Evolutionary conservation across 2,113 vertebrate genomes (phyloP), one percentile per base, ranked within the genome.

Genomic region (Rhinolophus sinicus): DNA sequence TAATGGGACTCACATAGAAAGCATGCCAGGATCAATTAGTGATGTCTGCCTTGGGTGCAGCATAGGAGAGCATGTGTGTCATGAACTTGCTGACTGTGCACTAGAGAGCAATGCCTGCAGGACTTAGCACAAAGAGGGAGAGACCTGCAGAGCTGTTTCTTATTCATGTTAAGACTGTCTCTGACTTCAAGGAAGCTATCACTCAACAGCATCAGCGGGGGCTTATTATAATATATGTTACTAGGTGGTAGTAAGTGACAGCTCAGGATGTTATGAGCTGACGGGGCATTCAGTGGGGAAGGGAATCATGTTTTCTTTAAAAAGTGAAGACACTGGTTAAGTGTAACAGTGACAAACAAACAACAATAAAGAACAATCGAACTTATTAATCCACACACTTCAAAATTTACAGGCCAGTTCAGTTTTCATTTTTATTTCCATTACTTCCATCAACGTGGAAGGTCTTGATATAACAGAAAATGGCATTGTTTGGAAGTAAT

Each of bases 341-440:
- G 21, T 52, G 19, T 81, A 62, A 75, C 19, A 19, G 30, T 75
- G 62, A 73, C 83, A 93, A 83, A 28, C 14, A 86, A 86, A 96
- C 70, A 62, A n/a, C 9, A 69, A 73, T 24, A 52, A 95, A 88
- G 12, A 65, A 13, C 15, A 35, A 67, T 35, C 21, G 24, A 64
- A 87, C 80, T 87, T 90, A 69, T 56, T 50, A 93, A 78, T 75
- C 60, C 21, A 69, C 47, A 64, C 92, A 50, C 33, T 38, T 95
- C 33, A 70, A 62, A 76, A 76, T 75, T 7, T 35, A 28, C 58
- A 84, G 52, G 33, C 4, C 56, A 70, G 30, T 12, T 52, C 5
- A 0, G 4, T 81, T 91, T 93, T 81, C 24, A 22, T 73, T 33
- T 77, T 93, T 88, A 40, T 28, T 60, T 76, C 28, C 82, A 38